These are phyloP conservation scores for Zaprionus africanus DNA, from an alignment of 1,140 invertebrate species.

Conservation along the genomic window DNA sequence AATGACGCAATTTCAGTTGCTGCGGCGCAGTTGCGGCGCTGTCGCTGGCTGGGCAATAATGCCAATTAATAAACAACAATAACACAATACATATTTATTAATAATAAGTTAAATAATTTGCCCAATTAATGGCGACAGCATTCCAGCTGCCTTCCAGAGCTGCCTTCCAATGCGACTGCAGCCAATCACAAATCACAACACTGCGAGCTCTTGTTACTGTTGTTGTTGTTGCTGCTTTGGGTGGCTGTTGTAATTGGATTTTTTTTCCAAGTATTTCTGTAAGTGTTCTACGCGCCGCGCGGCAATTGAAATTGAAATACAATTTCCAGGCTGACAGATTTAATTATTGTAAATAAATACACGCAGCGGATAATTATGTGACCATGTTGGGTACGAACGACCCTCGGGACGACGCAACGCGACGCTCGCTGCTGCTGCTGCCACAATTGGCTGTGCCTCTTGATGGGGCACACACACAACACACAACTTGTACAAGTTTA, in stretches of 20 bases:
- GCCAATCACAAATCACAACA: slow-evolving; percentile 52
- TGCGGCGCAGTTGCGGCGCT: slow-evolving; percentile 8
- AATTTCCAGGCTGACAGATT: slow-evolving; percentile 68
- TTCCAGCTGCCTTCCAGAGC: slow-evolving; percentile 51
- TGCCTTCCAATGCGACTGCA: slow-evolving; percentile 23
- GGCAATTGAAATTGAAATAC: slow-evolving; percentile 59
- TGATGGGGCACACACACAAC: not conserved
- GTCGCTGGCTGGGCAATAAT: slow-evolving; percentile 54
- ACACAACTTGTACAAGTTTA: no score
- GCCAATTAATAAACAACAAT: slow-evolving; percentile 73
- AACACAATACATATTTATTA: slow-evolving; percentile 76
- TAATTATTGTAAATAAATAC: slow-evolving; percentile 74
- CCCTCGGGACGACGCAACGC: slow-evolving; percentile 14
- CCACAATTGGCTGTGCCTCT: slow-evolving; percentile 7
- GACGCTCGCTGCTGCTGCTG: not conserved
- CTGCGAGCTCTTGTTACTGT: slow-evolving; percentile 24
- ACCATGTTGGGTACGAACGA: slow-evolving; percentile 22
- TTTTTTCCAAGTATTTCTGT: slow-evolving; percentile 42
- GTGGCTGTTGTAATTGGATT: slow-evolving; percentile 37
- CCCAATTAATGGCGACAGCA: slow-evolving; percentile 72
- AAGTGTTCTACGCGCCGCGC: slow-evolving; percentile 30
- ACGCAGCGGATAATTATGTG: slow-evolving; percentile 58
- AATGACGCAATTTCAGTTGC: slow-evolving; percentile 65
- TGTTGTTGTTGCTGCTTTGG: slow-evolving; percentile 14
- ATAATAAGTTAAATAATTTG: slow-evolving; percentile 79